Conservation (phyloP, 23 tunicate species). For the Botrylloides violaceus region DNA sequence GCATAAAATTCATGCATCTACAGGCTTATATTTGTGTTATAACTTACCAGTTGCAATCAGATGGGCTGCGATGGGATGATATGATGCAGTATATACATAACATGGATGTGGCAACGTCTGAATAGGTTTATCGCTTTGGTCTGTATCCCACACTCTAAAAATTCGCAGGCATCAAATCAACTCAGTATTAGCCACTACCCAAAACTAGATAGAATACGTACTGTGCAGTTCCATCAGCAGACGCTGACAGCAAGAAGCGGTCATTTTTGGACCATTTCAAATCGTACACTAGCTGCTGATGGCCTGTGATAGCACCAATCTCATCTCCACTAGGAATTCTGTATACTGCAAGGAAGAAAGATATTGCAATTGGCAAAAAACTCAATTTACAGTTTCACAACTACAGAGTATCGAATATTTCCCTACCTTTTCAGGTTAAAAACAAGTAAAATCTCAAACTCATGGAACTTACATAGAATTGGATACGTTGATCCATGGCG, state of each 20-base stretch:
- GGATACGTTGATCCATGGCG: constrained; percentile 72
- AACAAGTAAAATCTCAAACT: not conserved
- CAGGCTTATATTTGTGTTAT: too few species aligned
- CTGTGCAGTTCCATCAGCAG: constrained; percentile 99
- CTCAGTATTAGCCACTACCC: too few species aligned
- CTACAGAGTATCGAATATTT: not conserved
- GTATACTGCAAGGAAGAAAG: constrained; percentile 47
- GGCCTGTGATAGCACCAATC: constrained; percentile 66
- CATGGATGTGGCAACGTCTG: constrained; percentile 85
- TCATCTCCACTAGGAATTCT: constrained; percentile 72
- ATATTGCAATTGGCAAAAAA: too few species aligned
- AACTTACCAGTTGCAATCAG: constrained; percentile 72
- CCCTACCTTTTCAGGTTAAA: not conserved
- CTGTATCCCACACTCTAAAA: constrained; percentile 79
- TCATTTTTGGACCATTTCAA: constrained; percentile 86
- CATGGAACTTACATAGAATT: constrained; percentile 73
- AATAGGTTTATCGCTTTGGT: constrained; percentile 46
- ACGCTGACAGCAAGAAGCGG: constrained; percentile 62
- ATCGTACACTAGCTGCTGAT: constrained; percentile 89
- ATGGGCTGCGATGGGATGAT: constrained; percentile 80
- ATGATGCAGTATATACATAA: constrained; percentile 77
- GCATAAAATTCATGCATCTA: not conserved
- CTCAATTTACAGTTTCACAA: too few species aligned
- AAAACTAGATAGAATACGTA: constrained; percentile 9
- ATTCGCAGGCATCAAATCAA: not conserved